Conservation (phyloP, 2,888 invertebrate species). For the Horisme vitalbata region DNA sequence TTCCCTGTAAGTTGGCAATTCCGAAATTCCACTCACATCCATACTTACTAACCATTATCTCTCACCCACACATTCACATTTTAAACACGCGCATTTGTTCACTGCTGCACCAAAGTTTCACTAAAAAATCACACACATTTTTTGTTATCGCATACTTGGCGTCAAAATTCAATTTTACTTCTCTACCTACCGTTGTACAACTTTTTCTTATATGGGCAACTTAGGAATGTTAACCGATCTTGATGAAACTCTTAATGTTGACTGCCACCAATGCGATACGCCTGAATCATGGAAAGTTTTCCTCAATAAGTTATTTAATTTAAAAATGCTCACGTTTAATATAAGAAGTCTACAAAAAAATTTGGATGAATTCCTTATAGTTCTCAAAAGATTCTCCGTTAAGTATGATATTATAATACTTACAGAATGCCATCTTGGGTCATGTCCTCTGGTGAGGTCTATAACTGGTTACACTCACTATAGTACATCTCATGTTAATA, state of each 20-base stretch:
- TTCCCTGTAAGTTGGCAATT: no score
- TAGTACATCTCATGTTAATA: neutral
- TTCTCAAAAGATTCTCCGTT: neutral
- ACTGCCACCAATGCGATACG: neutral
- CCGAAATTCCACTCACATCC: no score
- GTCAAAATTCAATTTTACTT: neutral
- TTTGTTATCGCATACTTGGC: neutral
- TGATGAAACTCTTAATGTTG: neutral
- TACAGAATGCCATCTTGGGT: slow-evolving; percentile 1
- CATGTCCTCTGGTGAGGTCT: neutral
- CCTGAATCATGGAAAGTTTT: neutral
- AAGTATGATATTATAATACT: neutral
- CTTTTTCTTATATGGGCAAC: neutral
- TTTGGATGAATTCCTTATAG: neutral
- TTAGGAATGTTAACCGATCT: neutral
- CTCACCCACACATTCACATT: no score
- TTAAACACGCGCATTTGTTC: no score
- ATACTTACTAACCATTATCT: no score
- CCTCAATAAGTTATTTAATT: neutral
- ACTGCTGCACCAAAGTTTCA: no score
- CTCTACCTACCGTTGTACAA: neutral
- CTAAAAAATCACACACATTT: neutral
- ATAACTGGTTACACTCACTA: neutral
- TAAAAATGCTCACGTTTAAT: neutral
- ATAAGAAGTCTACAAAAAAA: neutral